These are phyloP conservation scores for Panopea generosa DNA, from an alignment of 2,888 invertebrate genomes.

Conservation along the genomic window DNA sequence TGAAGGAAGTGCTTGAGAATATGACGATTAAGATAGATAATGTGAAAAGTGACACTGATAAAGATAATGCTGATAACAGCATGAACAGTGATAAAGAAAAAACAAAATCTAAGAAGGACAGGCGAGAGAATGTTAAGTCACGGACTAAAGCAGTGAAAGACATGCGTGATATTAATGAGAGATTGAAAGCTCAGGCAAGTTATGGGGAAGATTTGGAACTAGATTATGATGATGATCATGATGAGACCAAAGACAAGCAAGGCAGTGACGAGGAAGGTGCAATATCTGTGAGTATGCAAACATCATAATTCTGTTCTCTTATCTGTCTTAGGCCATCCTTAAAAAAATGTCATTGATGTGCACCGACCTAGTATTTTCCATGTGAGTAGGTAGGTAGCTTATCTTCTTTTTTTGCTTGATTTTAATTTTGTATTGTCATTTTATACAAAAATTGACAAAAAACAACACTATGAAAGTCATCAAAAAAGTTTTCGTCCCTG, in stretches of 20 bases:
- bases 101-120: conserved; percentile 24
- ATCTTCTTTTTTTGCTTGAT: neutral
- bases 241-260: conserved; percentile 69
- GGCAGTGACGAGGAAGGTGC: conserved; percentile 63
- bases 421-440: too few relatives aligned
- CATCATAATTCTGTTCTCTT: too few relatives aligned
- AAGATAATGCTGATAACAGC: conserved; percentile 16
- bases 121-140: conserved; percentile 33
- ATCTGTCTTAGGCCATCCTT: neutral
- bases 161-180: conserved; percentile 63
- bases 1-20: conserved; percentile 50
- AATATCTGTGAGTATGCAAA: conserved; percentile 49
- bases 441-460: too few relatives aligned
- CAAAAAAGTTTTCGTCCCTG: too few relatives aligned
- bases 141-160: conserved; percentile 31
- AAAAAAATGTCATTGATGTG: neutral
- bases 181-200: conserved; percentile 64
- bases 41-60: conserved; percentile 5
- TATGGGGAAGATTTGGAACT: conserved; percentile 84
- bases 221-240: conserved; percentile 84
- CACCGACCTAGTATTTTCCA: too few relatives aligned
- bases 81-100: conserved; percentile 14
- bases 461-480: too few relatives aligned
- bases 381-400: too few relatives aligned
- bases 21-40: conserved; percentile 55